Percentiles rank a stretch among this genome's conserved stretches.
Evolutionary conservation across 2,113 vertebrate genomes (phyloP).

Genomic region (Plecturocebus donacophilus): DNA sequence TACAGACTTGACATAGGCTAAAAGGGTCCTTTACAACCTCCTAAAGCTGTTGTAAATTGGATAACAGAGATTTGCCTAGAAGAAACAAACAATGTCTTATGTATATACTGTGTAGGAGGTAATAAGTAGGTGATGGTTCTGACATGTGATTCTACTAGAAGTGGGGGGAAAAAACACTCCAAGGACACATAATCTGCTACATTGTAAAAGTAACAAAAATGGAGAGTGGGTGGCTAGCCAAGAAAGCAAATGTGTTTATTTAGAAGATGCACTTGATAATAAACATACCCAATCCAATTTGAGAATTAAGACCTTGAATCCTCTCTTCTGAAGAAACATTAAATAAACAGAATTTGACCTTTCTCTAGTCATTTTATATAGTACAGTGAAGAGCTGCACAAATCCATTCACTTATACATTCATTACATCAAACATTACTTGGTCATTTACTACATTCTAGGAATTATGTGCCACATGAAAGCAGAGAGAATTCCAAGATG

Average conservation of each 20-base stretch:
- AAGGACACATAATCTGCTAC: not conserved
- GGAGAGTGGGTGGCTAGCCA: not conserved
- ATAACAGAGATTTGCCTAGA: not conserved
- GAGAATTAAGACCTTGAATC: not conserved
- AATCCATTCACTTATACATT: not conserved
- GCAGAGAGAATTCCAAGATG: not conserved
- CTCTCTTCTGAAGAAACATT: not conserved
- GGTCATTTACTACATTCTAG: not conserved
- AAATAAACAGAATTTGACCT: not conserved
- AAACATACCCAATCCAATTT: not conserved
- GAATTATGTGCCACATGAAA: not conserved
- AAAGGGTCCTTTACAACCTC: not conserved
- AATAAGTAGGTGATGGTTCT: not conserved
- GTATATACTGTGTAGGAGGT: not conserved
- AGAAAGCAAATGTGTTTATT: not conserved
- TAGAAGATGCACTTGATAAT: not conserved
- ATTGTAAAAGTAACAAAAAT: constrained; percentile 41
- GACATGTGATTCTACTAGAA: not conserved
- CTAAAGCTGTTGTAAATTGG: constrained; percentile 23
- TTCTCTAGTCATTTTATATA: too few species aligned
- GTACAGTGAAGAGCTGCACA: not conserved
- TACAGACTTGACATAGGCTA: not conserved
- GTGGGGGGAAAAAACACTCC: not conserved
- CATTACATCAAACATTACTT: not conserved
- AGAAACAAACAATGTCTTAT: not conserved